phyloP scores from a whole-genome alignment of 2,888 invertebrate genomes.

The Pristionchus maxplancki region DNA sequence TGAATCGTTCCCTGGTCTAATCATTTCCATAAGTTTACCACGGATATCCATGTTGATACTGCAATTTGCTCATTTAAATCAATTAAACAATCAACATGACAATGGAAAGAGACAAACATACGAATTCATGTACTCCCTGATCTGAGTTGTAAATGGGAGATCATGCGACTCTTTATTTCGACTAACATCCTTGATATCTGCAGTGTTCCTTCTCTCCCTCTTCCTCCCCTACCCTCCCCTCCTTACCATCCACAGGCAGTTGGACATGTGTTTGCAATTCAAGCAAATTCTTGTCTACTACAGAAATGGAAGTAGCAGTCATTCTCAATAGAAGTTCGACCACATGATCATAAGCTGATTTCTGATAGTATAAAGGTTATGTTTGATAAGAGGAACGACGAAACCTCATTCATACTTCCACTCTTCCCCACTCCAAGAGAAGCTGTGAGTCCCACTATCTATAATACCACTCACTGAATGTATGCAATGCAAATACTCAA shows the following conservation, averaged over 20 bases:
- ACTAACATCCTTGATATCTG: constrained; percentile 4
- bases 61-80: neutral
- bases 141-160: neutral
- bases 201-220: neutral
- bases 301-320: constrained; percentile 7
- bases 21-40: neutral
- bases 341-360: constrained; percentile 9
- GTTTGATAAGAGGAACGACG: neutral
- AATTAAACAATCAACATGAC: neutral
- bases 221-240: neutral
- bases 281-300: neutral
- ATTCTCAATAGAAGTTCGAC: neutral
- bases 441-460: constrained; percentile 68
- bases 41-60: neutral
- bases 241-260: constrained; percentile 43
- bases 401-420: constrained; percentile 20
- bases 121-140: neutral
- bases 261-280: constrained; percentile 44
- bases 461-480: constrained; percentile 14
- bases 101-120: neutral
- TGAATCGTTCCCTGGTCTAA: neutral
- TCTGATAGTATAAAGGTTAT: neutral
- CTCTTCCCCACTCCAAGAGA: constrained; percentile 64
- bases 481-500: neutral
- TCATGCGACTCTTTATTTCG: neutral